Evolutionary conservation across 2,113 vertebrate species (phyloP), one percentile per base, ranked within the genome.

Genomic region (Otolemur garnettii): DNA sequence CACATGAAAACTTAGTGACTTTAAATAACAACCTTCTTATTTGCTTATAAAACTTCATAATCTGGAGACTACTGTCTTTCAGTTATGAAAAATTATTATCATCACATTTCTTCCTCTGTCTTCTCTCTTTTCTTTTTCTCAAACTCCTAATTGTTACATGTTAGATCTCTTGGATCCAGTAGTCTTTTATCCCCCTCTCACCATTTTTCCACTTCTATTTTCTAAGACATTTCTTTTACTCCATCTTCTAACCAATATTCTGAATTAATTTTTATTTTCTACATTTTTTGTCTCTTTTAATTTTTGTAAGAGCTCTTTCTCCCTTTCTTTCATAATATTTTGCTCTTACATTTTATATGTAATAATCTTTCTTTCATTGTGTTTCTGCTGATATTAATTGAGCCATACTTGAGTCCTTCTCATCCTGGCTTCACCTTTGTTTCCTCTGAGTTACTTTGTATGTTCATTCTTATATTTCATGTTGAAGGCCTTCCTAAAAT

Each of bases 201-300:
- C 33, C 2, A n/a, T 59, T 79, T 68, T 85, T 75, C 12, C 18
- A 74, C 35, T 92, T 86, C 19, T 80, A 6, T 69, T 88, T 71
- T 85, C 59, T 33, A 50, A 94, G 90, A 57, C 28, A 75, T 87
- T 92, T 96, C 33, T 88, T 82, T 79, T 2, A 62, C 14, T 64
- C 17, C 12, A 3, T 53, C 30, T 79, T 75, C 12, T 74, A 57
- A 62, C 6, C 2, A 11, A 88, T 50, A 66, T 86, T 92, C 11
- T 60, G 26, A 91, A n/a, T 24, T 59, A 11, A 38, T 60, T 64
- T 78, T 81, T 91, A 30, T 66, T 30, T 66, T 66, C 30, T 30
- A 30, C 28, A 21, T 90, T 66, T 68, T 62, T 33, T 21, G 1
- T 69, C 7, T 71, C 7, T 84, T 91, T 94, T 71, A 77, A 66